Evolutionary conservation across 1,140 invertebrate genomes (phyloP).

Genomic region (Drosophila persimilis): DNA sequence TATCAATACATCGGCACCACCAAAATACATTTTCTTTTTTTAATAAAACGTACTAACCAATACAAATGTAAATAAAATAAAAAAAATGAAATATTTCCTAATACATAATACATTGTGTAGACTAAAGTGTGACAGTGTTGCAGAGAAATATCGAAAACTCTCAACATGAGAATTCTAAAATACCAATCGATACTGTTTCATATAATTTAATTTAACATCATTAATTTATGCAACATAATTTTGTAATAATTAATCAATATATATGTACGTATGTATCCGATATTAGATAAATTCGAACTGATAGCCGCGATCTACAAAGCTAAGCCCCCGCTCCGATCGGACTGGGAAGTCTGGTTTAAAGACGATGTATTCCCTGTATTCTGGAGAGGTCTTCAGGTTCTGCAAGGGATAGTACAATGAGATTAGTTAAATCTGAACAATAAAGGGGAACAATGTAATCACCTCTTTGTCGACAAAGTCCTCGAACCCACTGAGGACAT

Average conservation of each 20-base stretch:
- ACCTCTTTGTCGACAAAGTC: conserved; percentile 59
- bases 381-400: conserved; percentile 54
- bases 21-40: too few relatives aligned
- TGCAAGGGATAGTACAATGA: conserved; percentile 18
- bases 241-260: conserved; percentile 44
- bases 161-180: too few relatives aligned
- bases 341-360: conserved; percentile 68
- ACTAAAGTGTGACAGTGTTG: too few relatives aligned
- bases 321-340: conserved; percentile 66
- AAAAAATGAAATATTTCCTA: too few relatives aligned
- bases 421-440: neutral
- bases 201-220: conserved; percentile 8
- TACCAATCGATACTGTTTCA: conserved; percentile 8
- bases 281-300: conserved; percentile 71
- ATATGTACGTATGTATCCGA: conserved; percentile 18
- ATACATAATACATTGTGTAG: too few relatives aligned
- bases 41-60: too few relatives aligned
- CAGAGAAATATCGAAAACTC: too few relatives aligned
- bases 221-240: conserved; percentile 27
- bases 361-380: conserved; percentile 56
- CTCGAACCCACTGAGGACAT: conserved; percentile 64
- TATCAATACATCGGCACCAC: too few relatives aligned
- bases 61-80: too few relatives aligned
- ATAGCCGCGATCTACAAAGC: conserved; percentile 76
- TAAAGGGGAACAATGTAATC: neutral